Base-by-base conservation (phyloP, 2,797 vertebrate species). In the Chloroceryle amazona region DNA sequence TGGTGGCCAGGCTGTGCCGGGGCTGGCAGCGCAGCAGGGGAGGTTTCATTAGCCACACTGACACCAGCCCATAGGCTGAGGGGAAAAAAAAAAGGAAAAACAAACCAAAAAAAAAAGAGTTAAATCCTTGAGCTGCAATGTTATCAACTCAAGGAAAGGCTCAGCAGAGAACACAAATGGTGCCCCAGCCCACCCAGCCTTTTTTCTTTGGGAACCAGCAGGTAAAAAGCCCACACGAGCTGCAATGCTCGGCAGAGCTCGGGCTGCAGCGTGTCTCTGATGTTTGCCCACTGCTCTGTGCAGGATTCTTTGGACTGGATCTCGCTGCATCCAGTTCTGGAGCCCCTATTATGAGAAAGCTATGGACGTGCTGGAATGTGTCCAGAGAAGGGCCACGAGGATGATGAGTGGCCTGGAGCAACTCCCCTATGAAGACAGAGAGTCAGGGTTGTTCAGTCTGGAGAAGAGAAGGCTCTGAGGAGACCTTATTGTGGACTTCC, bases 91-190 rank as follows among this genome's bases (percentile, higher is more conserved):
- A 49, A 42, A 18, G 13, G 9, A 14, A 41, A 41, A 35, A 61
- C 41, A 17, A 31, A 8, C 14, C 12, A 13, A 41, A 35, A 35
- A 61, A 47, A 14, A n/a, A 7, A 29, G 51, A 26, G 33, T 29
- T 2, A 9, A 55, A 25, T 78, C 60, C 60, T 61, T 3, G 5
- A 37, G 31, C 28, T n/a, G 22, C 1, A 2, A 29, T 0, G 0
- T 61, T 68, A 29, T 61, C 33, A 31, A 3, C 55, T 46, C 1
- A 0, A 55, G 47, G 51, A 47, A 54, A 39, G 39, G 51, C n/a
- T 70, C 57, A 25, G 61, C 37, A 41, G 66, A n/a, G 31, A 25
- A 67, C 63, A 29, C 6, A n/a, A 60, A 35, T 0, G 20, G 21
- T 73, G 55, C 66, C 5, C 16, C 29, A 57, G 65, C 65, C 19